Base-by-base conservation (phyloP, 2,113 vertebrate species). In the Glaucidium brasilianum region DNA sequence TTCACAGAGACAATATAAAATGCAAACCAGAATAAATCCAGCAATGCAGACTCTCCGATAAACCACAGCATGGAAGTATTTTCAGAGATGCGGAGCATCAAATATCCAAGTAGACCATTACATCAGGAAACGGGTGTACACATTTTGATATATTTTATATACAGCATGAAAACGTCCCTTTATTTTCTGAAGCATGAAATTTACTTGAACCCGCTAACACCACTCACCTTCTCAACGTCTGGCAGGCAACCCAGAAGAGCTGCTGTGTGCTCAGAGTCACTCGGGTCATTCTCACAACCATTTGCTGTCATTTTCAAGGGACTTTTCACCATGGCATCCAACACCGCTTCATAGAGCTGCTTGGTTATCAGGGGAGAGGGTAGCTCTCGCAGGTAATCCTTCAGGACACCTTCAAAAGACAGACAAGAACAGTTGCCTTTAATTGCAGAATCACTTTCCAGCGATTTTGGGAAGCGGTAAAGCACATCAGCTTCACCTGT, bases 321-420 rank as follows among this genome's bases (percentile, higher is more conserved):
- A 84, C 98, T 98, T 95, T 97, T 98, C 64, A 97, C 96, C 99
- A 99, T 99, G 85, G 98, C 97, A 60, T 99, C 98, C 97, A 99
- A 85, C 43, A 99, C 99, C 2, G 98, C 98, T 84, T 99, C 99
- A 1, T 99, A 99, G 86, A 99, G 98, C 78, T 98, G 98, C 96
- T 99, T 99, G 59, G 98, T 99, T 98, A 99, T 99, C 76, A 99
- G 98, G 32, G 99, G 99, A 95, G 98, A 99, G 58, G 99, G 99
- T 29, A 99, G 98, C 97, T 99, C 99, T 87, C 99, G 98, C 66
- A 99, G 98, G 90, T 99, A 99, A 98, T 99, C 99, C 97, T 99
- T 99, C 76, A 99, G 97, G 64, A 99, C 99, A 21, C 99, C 99
- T 99, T 96, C 41, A 89, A 19, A 97, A 80, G 88, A 90, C 52